phyloP scores from a whole-genome alignment of 2,113 vertebrate genomes.

The Sakesphorus luctuosus region DNA sequence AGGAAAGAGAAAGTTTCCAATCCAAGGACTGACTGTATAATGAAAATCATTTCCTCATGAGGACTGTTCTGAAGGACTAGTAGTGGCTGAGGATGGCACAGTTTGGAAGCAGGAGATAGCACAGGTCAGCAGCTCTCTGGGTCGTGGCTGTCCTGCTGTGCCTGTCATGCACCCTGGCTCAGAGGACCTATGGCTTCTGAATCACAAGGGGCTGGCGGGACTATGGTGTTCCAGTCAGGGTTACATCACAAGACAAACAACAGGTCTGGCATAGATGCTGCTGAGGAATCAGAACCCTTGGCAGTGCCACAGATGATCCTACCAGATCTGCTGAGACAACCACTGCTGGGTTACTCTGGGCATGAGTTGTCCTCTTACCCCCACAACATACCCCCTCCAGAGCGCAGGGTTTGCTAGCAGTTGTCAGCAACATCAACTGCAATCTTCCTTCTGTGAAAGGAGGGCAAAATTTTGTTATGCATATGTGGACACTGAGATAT shows the following conservation, averaged over 20 bases:
- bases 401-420: neutral
- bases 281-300: neutral
- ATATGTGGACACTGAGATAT: neutral
- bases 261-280: neutral
- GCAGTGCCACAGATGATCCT: neutral
- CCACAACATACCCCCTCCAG: fast-evolving
- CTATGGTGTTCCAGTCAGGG: neutral
- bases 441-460: fast-evolving
- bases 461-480: neutral
- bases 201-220: neutral
- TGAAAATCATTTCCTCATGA: neutral
- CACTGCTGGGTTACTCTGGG: fast-evolving
- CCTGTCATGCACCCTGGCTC: neutral
- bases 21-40: neutral
- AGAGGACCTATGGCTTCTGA: neutral
- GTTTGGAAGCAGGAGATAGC: neutral
- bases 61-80: neutral
- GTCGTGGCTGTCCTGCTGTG: neutral
- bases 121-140: neutral
- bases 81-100: neutral
- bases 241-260: neutral
- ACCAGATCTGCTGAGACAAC: neutral
- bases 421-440: neutral
- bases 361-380: neutral
- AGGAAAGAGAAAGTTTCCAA: neutral